Evolutionary conservation across 1,140 invertebrate species (phyloP).

Genomic region (Semibalanus balanoides): DNA sequence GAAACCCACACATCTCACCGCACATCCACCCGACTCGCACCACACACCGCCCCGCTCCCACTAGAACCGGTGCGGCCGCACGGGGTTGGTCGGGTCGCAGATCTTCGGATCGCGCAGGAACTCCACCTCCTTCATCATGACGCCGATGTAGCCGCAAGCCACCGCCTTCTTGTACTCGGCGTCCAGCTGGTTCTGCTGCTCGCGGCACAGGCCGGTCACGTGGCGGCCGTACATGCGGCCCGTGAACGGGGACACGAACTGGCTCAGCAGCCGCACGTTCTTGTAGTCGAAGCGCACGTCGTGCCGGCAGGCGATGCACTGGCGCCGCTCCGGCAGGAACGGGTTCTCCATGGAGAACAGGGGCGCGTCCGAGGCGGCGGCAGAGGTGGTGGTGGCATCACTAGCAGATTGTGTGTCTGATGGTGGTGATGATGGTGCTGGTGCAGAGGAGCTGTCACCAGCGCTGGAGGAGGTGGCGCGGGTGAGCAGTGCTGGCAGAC

Average conservation of each 20-base stretch:
- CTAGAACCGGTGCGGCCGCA: constrained; percentile 47
- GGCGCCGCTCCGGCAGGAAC: constrained; percentile 50
- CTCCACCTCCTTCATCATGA: constrained; percentile 53
- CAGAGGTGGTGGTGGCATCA: too few species aligned
- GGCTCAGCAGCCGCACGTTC: constrained; percentile 76
- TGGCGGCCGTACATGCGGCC: constrained; percentile 78
- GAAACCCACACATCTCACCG: too few species aligned
- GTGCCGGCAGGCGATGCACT: constrained; percentile 77
- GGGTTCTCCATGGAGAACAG: constrained; percentile 52
- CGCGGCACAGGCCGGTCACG: constrained; percentile 72
- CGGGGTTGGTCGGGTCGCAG: constrained; percentile 66
- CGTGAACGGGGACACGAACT: constrained; percentile 88
- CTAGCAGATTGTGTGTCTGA: too few species aligned
- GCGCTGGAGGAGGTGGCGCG: too few species aligned
- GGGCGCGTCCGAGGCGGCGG: neutral
- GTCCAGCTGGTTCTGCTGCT: constrained; percentile 53
- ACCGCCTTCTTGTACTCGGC: constrained; percentile 52
- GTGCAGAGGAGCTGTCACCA: too few species aligned
- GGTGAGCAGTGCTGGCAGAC: neutral
- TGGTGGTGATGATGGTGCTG: too few species aligned
- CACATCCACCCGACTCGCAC: too few species aligned
- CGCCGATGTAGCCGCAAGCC: constrained; percentile 51
- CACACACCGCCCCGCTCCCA: neutral
- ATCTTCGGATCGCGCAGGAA: constrained; percentile 70
- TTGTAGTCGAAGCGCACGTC: constrained; percentile 78